These are phyloP conservation scores for Tenebrio molitor DNA, from an alignment of 1,140 invertebrate species.

Conservation along the genomic window DNA sequence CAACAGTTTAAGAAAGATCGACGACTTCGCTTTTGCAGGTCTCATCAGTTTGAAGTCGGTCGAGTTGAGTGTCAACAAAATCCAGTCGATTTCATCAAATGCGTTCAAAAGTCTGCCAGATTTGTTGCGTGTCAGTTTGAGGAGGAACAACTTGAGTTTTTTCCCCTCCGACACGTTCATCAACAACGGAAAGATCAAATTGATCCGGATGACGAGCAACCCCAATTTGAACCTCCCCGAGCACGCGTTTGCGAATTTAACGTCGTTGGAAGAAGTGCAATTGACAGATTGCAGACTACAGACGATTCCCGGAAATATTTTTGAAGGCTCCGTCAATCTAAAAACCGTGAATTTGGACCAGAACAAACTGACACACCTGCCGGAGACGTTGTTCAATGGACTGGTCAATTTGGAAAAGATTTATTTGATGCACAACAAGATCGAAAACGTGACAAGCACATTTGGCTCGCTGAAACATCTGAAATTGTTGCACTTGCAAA, in stretches of 20 bases:
- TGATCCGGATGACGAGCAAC: neutral
- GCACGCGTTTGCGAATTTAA: neutral
- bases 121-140: neutral
- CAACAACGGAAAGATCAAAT: neutral
- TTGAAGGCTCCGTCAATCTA: slow-evolving; percentile 65
- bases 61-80: slow-evolving; percentile 4
- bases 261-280: neutral
- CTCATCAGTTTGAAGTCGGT: neutral
- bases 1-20: neutral
- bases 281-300: neutral
- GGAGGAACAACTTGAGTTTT: neutral
- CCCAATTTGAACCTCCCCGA: neutral
- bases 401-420: slow-evolving; percentile 13
- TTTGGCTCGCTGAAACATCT: slow-evolving; percentile 9
- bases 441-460: neutral
- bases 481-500: slow-evolving; percentile 27
- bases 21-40: neutral
- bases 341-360: slow-evolving; percentile 16
- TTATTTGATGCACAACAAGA: slow-evolving; percentile 18
- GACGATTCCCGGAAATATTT: slow-evolving; percentile 17
- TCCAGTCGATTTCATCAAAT: neutral
- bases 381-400: slow-evolving; percentile 1
- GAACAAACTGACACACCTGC: slow-evolving; percentile 26
- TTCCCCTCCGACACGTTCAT: neutral
- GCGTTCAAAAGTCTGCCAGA: neutral